A percentile compares a stretch with the other conserved stretches of the same genome.
Evolutionary conservation across 2,113 vertebrate genomes (phyloP).

Genomic region (Scophthalmus maximus): DNA sequence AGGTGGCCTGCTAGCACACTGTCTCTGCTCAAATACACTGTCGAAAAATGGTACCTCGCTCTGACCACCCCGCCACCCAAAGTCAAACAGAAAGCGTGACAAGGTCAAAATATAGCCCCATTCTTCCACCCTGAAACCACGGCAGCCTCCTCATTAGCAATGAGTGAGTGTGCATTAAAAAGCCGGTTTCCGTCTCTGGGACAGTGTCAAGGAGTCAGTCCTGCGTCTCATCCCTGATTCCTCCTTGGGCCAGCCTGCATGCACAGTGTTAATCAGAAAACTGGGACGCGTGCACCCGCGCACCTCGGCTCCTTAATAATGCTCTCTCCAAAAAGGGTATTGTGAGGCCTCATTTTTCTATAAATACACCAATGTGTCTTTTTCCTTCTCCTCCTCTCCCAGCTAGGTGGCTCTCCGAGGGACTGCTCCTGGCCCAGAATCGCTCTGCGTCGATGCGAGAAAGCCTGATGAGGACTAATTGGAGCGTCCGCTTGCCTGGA

Average conservation of each 20-base stretch:
- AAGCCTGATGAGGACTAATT: conserved; percentile 79
- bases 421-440: conserved; percentile 85
- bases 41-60: background rate
- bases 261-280: conserved; percentile 82
- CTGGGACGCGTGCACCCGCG: conserved; percentile 82
- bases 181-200: conserved; percentile 60
- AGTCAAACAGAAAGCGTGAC: conserved; percentile 42
- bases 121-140: conserved; percentile 50
- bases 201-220: conserved; percentile 71
- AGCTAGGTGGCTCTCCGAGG: conserved; percentile 83
- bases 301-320: conserved; percentile 85
- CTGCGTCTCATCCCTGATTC: conserved; percentile 78
- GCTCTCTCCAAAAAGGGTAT: conserved; percentile 85
- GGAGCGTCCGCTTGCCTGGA: conserved; percentile 73
- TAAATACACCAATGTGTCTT: conserved; percentile 82
- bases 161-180: conserved; percentile 71
- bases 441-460: conserved; percentile 70
- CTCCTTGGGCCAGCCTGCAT: conserved; percentile 69
- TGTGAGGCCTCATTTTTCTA: conserved; percentile 88
- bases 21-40: conserved; percentile 47
- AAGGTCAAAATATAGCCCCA: conserved; percentile 57
- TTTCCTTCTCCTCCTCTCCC: conserved; percentile 74
- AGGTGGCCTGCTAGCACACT: conserved; percentile 51
- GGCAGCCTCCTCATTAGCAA: conserved; percentile 58
- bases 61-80: conserved; percentile 20